These are phyloP conservation scores for Phycodurus eques DNA, from an alignment of 2,113 vertebrate species.

Conservation along the genomic window DNA sequence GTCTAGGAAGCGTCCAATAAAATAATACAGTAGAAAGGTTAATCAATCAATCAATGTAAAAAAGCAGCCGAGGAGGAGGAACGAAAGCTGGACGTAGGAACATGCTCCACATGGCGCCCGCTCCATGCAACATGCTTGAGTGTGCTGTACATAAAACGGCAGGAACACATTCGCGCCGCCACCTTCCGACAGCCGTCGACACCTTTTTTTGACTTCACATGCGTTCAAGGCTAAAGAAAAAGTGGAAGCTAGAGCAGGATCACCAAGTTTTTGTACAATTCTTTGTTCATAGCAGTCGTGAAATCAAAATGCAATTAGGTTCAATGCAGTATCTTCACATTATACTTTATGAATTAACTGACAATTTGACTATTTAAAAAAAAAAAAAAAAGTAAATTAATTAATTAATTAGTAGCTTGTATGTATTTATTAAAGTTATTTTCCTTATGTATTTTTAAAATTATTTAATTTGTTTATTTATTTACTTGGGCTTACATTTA, in stretches of 20 bases:
- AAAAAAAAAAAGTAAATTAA: no score
- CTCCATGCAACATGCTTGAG: neutral
- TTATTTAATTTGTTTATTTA: no score
- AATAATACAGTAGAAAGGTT: no score
- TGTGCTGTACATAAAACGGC: neutral
- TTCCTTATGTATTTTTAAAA: no score
- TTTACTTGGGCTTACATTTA: no score
- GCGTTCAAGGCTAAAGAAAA: neutral
- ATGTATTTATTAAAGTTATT: no score
- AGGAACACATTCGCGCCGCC: neutral
- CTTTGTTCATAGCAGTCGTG: neutral
- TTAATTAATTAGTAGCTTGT: no score
- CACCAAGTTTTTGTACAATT: neutral
- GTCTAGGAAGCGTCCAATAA: neutral
- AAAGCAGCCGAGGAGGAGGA: neutral
- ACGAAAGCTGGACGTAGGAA: slow-evolving; percentile 19
- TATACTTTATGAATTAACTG: no score
- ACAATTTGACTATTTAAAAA: no score
- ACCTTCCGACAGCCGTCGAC: neutral
- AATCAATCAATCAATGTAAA: no score
- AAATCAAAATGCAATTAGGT: neutral
- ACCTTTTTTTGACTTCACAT: neutral
- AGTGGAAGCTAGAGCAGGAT: neutral
- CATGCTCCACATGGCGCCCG: slow-evolving; percentile 31
- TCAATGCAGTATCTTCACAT: neutral